Percentiles rank a stretch among this genome's conserved stretches.
phyloP scores from a whole-genome alignment of 2,113 vertebrate species.

The Chascanopsetta lugubris region DNA sequence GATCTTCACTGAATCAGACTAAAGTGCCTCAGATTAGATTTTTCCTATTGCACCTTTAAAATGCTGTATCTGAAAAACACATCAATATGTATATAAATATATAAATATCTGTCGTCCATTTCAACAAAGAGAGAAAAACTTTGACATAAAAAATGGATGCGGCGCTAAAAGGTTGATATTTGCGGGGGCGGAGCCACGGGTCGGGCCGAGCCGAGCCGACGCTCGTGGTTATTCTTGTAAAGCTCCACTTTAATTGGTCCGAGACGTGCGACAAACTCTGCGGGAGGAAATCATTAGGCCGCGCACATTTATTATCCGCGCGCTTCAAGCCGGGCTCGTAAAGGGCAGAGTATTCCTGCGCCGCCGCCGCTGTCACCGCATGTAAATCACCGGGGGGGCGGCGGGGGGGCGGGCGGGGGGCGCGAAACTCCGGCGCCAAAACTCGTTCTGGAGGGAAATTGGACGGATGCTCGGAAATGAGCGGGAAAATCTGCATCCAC shows the following conservation, averaged over 20 bases:
- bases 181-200: background rate
- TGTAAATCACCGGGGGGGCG: conserved; percentile 23
- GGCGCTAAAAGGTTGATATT: conserved; percentile 1
- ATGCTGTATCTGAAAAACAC: background rate
- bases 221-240: background rate
- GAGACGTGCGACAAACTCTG: conserved; percentile 6
- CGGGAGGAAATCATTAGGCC: conserved; percentile 9
- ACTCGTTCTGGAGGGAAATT: background rate
- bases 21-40: background rate
- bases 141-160: background rate
- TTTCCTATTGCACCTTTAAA: background rate
- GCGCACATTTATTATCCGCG: conserved; percentile 21
- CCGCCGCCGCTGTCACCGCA: background rate
- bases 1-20: background rate
- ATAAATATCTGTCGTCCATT: background rate
- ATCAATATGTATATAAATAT: background rate
- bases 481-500: background rate
- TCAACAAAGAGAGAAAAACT: background rate
- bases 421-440: conserved; percentile 5
- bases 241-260: conserved; percentile 13
- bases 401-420: too few species aligned
- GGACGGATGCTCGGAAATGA: background rate
- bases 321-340: conserved; percentile 9
- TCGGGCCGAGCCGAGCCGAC: background rate
- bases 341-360: background rate